Evolutionary conservation across 2,797 vertebrate species (phyloP), one percentile per base, ranked within the genome.

Genomic region (Buphagus erythrorhynchus): DNA sequence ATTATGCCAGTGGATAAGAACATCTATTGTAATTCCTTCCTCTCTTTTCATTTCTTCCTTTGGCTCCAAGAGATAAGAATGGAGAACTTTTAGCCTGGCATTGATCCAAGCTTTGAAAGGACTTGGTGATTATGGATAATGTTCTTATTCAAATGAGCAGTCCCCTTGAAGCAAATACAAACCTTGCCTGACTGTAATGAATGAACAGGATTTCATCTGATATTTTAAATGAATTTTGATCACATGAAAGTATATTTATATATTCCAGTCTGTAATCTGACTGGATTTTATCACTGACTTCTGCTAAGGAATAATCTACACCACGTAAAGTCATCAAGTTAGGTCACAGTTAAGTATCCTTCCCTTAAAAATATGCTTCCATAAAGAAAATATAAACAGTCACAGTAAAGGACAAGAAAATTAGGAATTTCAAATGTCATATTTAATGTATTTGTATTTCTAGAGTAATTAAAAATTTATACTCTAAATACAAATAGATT

Each of bases 1-100:
- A 96, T 95, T 88, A 91, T 89, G 57, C 10, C 48, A 87, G 38
- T 0, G 49, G 96, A 95, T 93, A 92, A 91, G 67, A 81, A 63
- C 16, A 18, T 14, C 71, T 85, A 43, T 20, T 71, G 78, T 87
- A 54, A 55, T 75, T 67, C 86, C 85, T 71, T 75, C 29, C 26
- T 55, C 59, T 82, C 61, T 36, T 65, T 79, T 89, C 33, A 18
- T 73, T 73, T 38, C 25, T 77, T 90, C 35, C 59, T 88, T 78
- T 79, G 58, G 67, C 59, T 89, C 19, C 49, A 67, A 61, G 35
- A 93, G 88, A 92, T 80, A 89, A 91, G 81, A 89, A 68, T 20
- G 46, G 38, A 88, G 51, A 90, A 89, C 67, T 79, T 74, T 49
- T 49, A 86, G 54, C 36, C 40, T 90, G 90, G 58, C 92, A 58